These are phyloP conservation scores for Alethe diademata DNA, from an alignment of 2,113 vertebrate genomes.

Conservation along the genomic window DNA sequence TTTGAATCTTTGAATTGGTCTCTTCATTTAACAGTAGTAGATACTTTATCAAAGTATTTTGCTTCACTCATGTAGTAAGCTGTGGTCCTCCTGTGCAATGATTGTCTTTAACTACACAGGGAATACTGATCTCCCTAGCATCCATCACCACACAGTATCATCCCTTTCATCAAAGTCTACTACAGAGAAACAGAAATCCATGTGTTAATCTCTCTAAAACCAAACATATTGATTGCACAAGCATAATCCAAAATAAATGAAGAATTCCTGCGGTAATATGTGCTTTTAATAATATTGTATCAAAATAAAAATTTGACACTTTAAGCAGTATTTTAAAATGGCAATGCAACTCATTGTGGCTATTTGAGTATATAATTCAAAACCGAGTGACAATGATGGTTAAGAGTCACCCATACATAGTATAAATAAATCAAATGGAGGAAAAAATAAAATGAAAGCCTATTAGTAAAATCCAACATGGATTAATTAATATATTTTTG, in stretches of 20 bases:
- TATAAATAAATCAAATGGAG: not conserved
- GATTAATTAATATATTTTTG: not conserved
- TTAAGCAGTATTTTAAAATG: not conserved
- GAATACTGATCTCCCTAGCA: not conserved
- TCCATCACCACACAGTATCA: not conserved
- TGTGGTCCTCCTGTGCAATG: not conserved
- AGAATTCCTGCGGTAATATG: not conserved
- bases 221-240: not conserved
- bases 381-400: not conserved
- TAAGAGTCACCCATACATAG: not conserved
- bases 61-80: not conserved
- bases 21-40: not conserved
- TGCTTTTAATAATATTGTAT: not conserved
- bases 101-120: not conserved
- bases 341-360: not conserved
- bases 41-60: not conserved
- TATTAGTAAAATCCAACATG: not conserved
- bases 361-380: not conserved
- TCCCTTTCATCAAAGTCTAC: not conserved
- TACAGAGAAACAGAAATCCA: not conserved
- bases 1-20: not conserved
- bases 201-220: not conserved
- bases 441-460: not conserved
- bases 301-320: not conserved
- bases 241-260: not conserved